Base-by-base conservation (phyloP, 2,888 invertebrate species). In the Diaprepes abbreviatus region DNA sequence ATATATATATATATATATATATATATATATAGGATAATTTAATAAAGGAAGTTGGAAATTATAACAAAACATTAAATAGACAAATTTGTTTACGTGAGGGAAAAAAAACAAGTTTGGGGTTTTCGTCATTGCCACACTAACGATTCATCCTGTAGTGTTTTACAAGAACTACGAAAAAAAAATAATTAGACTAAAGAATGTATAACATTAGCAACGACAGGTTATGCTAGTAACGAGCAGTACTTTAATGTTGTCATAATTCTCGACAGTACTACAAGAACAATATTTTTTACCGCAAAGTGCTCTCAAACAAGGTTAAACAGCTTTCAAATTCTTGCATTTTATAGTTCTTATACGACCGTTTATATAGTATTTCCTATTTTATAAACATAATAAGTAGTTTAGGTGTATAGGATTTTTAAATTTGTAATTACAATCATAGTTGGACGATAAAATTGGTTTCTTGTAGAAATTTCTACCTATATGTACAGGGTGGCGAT, bases 291-390 rank as follows among this genome's bases (percentile, higher is more conserved):
- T 38, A 9, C 38, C 24, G 38, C 59, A 59, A 28, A 24, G 16
- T 48, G 21, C 36, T 60, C 33, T 21, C 19, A 4, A 40, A 38
- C 68, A 68, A 68, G 68, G 68, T 43, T 68, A 68, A 68, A 68
- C 62, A 63, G 62, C 68, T 68, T 68, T 68, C 62, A 62, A 54
- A 68, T 54, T 59, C 54, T 59, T 60, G 38, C 40, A 35, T 17
- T 24, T 45, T 19, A 12, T 17, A 28, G 38, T 54, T 52, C 14
- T 21, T 16, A 21, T 35, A 45, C 14, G 10, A 19, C 45, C 16
- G 55, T 43, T 43, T 48, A 12, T 21, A 50, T 24, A 5, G 60
- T 35, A 50, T 62, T 62, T 40, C 19, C 35, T 55, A 55, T 38
- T 55, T 21, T 24, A 35, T 38, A 14, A 28, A 28, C 12, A 28